Conservation (phyloP, 2,888 invertebrate genomes). For the Leucophenga montana region DNA sequence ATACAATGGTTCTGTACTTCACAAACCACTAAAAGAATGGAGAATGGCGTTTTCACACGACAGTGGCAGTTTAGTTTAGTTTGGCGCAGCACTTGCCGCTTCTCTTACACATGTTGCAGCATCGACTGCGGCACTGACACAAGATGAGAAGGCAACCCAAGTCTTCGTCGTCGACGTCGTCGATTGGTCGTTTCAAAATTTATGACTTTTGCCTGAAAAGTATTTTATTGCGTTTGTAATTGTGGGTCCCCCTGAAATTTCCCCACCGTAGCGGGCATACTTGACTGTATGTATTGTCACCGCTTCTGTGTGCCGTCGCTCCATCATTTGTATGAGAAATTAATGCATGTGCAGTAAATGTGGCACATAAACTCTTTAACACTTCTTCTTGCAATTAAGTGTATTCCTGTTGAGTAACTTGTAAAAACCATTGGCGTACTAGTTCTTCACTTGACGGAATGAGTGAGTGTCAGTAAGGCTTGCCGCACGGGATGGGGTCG, state of each 20-base stretch:
- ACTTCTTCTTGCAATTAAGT: conserved; percentile 67
- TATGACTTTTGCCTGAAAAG: conserved; percentile 70
- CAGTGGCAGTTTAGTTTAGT: conserved; percentile 20
- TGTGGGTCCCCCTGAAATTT: conserved; percentile 43
- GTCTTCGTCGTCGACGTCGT: conserved; percentile 42
- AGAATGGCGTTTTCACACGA: conserved; percentile 4
- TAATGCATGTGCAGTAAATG: conserved; percentile 58
- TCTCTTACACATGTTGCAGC: conserved; percentile 49
- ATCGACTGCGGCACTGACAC: conserved; percentile 41
- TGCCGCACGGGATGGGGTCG: too few relatives aligned
- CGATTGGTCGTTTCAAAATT: conserved; percentile 62
- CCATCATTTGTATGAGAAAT: conserved; percentile 54
- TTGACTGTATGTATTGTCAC: conserved; percentile 31
- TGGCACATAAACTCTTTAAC: conserved; percentile 71
- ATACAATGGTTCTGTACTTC: too few relatives aligned
- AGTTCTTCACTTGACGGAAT: conserved; percentile 9
- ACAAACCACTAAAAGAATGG: too few relatives aligned
- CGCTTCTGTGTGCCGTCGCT: conserved; percentile 27
- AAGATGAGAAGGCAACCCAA: conserved; percentile 21
- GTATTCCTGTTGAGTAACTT: conserved; percentile 45
- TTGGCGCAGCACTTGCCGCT: conserved; percentile 11
- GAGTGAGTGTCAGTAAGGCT: too few relatives aligned
- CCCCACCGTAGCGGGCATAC: conserved; percentile 29
- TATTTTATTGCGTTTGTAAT: conserved; percentile 70
- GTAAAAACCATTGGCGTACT: conserved; percentile 47